Base-by-base conservation (phyloP, 2,888 invertebrate species). In the Tachystola acroxantha region DNA sequence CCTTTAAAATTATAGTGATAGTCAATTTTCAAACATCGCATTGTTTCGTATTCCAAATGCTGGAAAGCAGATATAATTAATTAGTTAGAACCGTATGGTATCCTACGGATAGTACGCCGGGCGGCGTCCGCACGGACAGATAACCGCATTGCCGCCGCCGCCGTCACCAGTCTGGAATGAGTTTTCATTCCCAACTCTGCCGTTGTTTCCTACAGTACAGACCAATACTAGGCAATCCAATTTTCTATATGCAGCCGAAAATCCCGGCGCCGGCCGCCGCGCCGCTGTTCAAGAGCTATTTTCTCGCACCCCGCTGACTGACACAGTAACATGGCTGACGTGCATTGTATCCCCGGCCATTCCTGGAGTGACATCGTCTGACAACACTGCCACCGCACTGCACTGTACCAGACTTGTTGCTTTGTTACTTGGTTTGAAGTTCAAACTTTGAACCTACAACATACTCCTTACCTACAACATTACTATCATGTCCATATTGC, bases 171-270 rank as follows among this genome's bases (percentile, higher is more conserved):
- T 27, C 11, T 2, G 27, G 53, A 66, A 65, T 58, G 65, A 71
- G 70, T 67, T 72, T 71, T 62, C 54, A 55, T 56, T 55, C 49
- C 56, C 48, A 64, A 61, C 57, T 65, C 47, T 46, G 55, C 52
- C 58, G 49, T 57, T 70, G 61, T 68, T 69, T 65, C 55, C 50
- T 50, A 16, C 16, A 16, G 16, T 16, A 45, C 56, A 48, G 52
- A 57, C 60, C 59, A 57, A 64, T 65, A 64, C 62, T 55, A 69
- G 49, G 52, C 71, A 75, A 78, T 79, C 66, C 69, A 74, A 82
- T 81, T 77, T 75, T 64, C 66, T 64, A 53, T 67, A 51, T 53
- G 53, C 49, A 50, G 55, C 63, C 61, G 64, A 70, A 78, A 71
- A 69, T 69, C 61, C 54, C 42, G n/a, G 52, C 16, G 16, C 6